Conservation (phyloP, 2,113 vertebrate genomes). For the Poicephalus gulielmi region DNA sequence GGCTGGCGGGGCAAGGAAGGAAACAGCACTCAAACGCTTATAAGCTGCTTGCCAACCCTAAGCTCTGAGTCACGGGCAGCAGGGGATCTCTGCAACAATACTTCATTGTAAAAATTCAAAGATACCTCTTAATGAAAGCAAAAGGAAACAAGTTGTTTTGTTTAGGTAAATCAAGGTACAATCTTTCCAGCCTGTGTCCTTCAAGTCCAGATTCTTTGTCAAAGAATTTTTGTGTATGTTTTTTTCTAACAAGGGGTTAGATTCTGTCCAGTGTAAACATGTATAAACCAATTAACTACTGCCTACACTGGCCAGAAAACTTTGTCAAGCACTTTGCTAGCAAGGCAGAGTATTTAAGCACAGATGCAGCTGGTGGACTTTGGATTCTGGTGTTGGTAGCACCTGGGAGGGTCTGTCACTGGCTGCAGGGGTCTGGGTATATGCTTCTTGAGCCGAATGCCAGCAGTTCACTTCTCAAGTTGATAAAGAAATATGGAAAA, state of each 20-base stretch:
- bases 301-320: not conserved
- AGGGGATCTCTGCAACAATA: not conserved
- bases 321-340: not conserved
- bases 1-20: not conserved
- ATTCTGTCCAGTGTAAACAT: not conserved
- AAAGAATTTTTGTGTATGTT: not conserved
- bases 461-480: not conserved
- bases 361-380: not conserved
- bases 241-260: not conserved
- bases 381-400: not conserved
- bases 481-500: slow-evolving; percentile 5
- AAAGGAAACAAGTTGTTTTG: not conserved
- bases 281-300: not conserved
- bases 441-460: not conserved
- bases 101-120: not conserved
- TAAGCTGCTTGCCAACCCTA: not conserved
- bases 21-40: rapidly evolving
- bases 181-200: not conserved
- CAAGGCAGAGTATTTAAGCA: not conserved
- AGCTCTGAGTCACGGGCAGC: rapidly evolving
- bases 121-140: not conserved
- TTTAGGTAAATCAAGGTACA: not conserved
- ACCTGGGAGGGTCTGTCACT: not conserved
- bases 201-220: not conserved
- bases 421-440: not conserved